Evolutionary conservation across 2,888 invertebrate species (phyloP).

Genomic region (Pristionchus japonicus): DNA sequence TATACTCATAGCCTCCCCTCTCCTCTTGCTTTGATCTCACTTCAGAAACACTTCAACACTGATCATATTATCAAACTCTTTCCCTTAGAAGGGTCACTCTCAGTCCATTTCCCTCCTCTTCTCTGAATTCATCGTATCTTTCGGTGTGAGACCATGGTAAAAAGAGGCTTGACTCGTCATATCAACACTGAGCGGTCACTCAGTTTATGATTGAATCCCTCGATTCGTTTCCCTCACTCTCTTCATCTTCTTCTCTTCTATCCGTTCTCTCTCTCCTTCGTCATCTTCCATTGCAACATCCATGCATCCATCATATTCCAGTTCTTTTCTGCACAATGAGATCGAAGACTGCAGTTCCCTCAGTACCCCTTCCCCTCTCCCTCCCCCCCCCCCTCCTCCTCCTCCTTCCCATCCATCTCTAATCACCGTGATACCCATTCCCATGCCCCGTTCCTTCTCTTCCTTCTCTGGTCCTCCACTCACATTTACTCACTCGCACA

Average conservation of each 20-base stretch:
- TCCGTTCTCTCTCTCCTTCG: background rate
- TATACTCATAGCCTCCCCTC: slow-evolving; percentile 10
- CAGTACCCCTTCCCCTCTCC: background rate
- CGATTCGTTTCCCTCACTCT: background rate
- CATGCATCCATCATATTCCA: background rate
- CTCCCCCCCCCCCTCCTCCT: background rate
- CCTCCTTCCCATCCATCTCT: background rate
- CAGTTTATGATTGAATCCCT: slow-evolving; percentile 27
- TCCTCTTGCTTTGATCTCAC: slow-evolving; percentile 21
- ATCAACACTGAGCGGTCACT: slow-evolving; percentile 2
- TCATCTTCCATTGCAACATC: background rate
- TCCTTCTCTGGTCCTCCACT: background rate
- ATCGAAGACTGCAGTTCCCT: background rate
- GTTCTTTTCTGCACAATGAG: background rate
- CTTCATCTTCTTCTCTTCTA: background rate
- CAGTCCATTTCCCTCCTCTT: background rate
- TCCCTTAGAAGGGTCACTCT: background rate
- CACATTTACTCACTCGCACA: slow-evolving; percentile 33
- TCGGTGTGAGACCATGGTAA: background rate
- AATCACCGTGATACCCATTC: background rate
- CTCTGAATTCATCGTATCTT: background rate
- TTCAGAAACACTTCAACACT: slow-evolving; percentile 20
- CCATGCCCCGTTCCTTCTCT: background rate
- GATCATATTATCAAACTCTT: slow-evolving; percentile 11
- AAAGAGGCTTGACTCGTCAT: background rate